A percentile compares a stretch with the other conserved stretches of the same genome.
phyloP scores from a whole-genome alignment of 2,797 vertebrate species.

The Gymnoscopelus braueri region DNA sequence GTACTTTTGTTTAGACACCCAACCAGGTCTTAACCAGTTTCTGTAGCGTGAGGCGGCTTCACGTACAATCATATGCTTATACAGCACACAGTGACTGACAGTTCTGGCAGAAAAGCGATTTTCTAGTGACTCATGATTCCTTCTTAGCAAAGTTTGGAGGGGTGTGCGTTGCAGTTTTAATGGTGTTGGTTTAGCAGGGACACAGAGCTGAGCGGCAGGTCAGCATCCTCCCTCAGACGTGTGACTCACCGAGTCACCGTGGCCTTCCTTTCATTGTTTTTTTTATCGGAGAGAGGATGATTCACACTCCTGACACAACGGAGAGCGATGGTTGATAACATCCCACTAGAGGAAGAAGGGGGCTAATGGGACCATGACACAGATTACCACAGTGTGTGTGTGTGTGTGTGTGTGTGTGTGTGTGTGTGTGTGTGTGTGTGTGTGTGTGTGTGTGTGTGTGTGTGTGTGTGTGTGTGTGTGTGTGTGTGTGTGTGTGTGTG shows the following conservation, averaged over 20 bases:
- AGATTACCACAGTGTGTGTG: background rate
- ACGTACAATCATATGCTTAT: background rate
- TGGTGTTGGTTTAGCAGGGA: constrained; percentile 53
- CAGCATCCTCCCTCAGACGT: constrained; percentile 36
- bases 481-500: background rate
- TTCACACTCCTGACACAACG: constrained; percentile 1
- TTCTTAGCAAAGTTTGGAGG: constrained; percentile 28
- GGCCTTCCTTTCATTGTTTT: constrained; percentile 38
- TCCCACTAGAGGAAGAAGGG: constrained; percentile 26
- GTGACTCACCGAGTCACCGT: constrained; percentile 57
- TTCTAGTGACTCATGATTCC: constrained; percentile 41
- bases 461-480: background rate
- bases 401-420: constrained; percentile 15
- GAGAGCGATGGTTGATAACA: background rate
- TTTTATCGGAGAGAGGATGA: too few relatives aligned
- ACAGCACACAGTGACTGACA: constrained; percentile 37
- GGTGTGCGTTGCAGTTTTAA: constrained; percentile 51
- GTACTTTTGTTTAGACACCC: too few relatives aligned
- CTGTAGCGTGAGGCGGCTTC: too few relatives aligned
- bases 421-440: constrained; percentile 30
- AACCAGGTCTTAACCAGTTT: too few relatives aligned
- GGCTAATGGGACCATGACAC: constrained; percentile 13
- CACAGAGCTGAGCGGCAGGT: constrained; percentile 62
- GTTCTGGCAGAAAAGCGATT: constrained; percentile 44
- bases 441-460: constrained; percentile 11